A percentile compares a stretch with the other conserved stretches of the same genome.
Conservation (phyloP, 1,140 invertebrate genomes). For the Venustaconcha ellipsiformis region DNA sequence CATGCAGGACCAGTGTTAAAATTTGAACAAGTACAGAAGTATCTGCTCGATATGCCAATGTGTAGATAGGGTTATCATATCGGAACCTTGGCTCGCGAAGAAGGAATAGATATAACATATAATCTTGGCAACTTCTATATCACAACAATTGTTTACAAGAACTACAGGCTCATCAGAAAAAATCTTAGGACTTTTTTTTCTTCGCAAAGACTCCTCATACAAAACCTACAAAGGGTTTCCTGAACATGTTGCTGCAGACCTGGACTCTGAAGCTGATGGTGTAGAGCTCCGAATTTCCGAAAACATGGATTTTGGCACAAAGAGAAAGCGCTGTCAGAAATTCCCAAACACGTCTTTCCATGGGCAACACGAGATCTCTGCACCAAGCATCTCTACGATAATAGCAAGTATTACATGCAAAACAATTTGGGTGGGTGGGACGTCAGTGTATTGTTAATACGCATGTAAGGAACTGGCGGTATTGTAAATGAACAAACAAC, state of each 20-base stretch:
- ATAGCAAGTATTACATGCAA: slow-evolving; percentile 5
- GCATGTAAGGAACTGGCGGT: not conserved
- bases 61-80: too few species aligned
- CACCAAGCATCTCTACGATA: slow-evolving; percentile 8
- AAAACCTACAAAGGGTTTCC: slow-evolving; percentile 10
- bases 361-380: slow-evolving; percentile 1
- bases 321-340: slow-evolving; percentile 8
- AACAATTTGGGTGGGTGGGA: not conserved
- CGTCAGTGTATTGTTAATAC: not conserved
- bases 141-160: too few species aligned
- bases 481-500: slow-evolving; percentile 4
- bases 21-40: too few species aligned
- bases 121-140: too few species aligned
- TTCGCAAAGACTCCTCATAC: not conserved
- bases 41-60: too few species aligned
- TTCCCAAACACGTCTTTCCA: slow-evolving; percentile 5
- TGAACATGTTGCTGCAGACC: slow-evolving; percentile 5
- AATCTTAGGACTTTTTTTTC: not conserved
- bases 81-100: too few species aligned
- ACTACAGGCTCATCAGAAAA: too few species aligned
- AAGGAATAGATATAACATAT: too few species aligned
- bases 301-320: slow-evolving; percentile 10
- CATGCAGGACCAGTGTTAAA: too few species aligned
- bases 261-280: not conserved
- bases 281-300: slow-evolving; percentile 12